A percentile compares a stretch with the other conserved stretches of the same genome.
phyloP scores from a whole-genome alignment of 2,113 vertebrate genomes.

The Colaptes auratus region DNA sequence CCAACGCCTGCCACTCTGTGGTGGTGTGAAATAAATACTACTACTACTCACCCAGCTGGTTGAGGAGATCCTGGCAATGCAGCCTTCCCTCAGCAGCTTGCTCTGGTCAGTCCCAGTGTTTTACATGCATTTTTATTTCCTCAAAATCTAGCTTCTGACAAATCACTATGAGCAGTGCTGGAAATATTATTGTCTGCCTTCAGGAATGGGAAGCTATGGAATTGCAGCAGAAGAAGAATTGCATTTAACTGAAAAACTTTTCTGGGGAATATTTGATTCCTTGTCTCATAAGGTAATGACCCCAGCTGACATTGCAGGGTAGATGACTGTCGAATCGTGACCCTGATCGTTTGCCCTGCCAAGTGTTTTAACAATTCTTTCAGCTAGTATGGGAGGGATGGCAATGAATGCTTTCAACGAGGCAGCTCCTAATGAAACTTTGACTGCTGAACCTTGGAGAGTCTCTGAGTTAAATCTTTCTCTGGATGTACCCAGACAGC shows the following conservation, averaged over 20 bases:
- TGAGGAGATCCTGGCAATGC: not conserved
- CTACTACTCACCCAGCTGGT: not conserved
- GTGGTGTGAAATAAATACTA: not conserved
- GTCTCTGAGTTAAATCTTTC: not conserved
- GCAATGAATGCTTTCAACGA: not conserved
- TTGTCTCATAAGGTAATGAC: conserved; percentile 91
- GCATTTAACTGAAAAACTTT: conserved; percentile 96
- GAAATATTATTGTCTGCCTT: conserved; percentile 98
- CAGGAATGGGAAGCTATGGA: conserved; percentile 92
- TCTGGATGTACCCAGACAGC: not conserved
- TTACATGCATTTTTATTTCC: not conserved
- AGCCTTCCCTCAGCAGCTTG: not conserved
- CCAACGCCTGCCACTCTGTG: too few species aligned
- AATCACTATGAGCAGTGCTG: conserved; percentile 98
- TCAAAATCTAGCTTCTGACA: conserved; percentile 86
- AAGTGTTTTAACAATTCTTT: not conserved
- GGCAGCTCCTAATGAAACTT: not conserved
- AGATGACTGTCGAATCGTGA: not conserved
- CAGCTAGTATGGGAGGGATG: not conserved
- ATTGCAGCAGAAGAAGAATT: conserved; percentile 93
- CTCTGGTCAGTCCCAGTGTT: not conserved
- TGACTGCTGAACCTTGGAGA: not conserved
- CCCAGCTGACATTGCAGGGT: not conserved
- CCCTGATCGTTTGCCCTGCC: not conserved
- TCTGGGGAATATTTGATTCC: conserved; percentile 98